Base-by-base conservation (phyloP, 2,797 vertebrate species). In the Macropus fuliginosus region DNA sequence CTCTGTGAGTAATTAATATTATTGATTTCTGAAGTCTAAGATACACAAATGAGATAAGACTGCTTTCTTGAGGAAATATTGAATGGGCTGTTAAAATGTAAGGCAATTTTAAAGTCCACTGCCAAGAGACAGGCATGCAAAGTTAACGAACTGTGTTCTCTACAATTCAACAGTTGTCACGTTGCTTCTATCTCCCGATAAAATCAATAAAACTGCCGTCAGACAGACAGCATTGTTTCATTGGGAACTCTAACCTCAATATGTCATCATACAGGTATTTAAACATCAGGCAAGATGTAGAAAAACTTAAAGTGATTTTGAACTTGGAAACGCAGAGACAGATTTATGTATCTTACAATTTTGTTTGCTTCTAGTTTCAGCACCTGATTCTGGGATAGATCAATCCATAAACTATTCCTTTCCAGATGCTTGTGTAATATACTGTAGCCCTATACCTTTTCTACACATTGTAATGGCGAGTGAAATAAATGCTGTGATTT, bases 91-190 rank as follows among this genome's bases (percentile, higher is more conserved):
- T 95, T 97, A 96, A 98, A 98, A 98, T 98, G 97, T 97, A 96
- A 98, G 91, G 92, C 96, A 97, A 98, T 98, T 98, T 98, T 98
- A 98, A 98, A 98, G 94, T 92, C 96, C 96, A 56, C 96, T 97
- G 52, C 95, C 87, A 94, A 96, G 56, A 95, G 40, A 92, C 95
- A 98, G 97, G 92, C 95, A 95, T 95, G 93, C 0, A 2, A 96
- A 98, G 97, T 97, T 99, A 99, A 98, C 98, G 96, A 98, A 99
- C 97, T 98, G 97, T 98, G 98, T 97, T 98, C 97, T 97, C 97
- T 97, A 93, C 97, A 97, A 98, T 99, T 98, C 98, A 98, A 99
- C 98, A 98, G 91, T 97, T 98, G 98, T 98, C 98, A 96, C 91
- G 59, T 96, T 94, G 95, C 97, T 98, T 96, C 96, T 98, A 94